Conservation (phyloP, 2,888 invertebrate genomes). For the Drosophila pegasa region DNA sequence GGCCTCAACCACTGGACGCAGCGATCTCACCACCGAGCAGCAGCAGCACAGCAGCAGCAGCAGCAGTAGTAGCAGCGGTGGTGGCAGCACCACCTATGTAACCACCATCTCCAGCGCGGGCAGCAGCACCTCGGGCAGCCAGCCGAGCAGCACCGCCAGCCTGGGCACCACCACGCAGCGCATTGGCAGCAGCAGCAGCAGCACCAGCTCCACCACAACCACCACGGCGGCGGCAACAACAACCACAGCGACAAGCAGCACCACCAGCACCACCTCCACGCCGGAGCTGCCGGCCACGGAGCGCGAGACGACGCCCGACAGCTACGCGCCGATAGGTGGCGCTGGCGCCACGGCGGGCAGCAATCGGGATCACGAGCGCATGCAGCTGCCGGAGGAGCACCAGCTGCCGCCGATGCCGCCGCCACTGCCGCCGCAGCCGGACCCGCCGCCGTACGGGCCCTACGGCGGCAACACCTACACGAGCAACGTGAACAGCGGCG, state of each 20-base stretch:
- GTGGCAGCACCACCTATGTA: slow-evolving; percentile 68
- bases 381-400: slow-evolving; percentile 75
- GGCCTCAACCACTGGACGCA: slow-evolving; percentile 76
- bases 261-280: slow-evolving; percentile 65
- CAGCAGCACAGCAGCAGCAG: slow-evolving; percentile 84
- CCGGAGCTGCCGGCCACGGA: slow-evolving; percentile 82
- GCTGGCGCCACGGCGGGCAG: slow-evolving; percentile 46
- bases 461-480: slow-evolving; percentile 77
- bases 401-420: slow-evolving; percentile 71
- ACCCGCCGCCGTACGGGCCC: slow-evolving; percentile 70
- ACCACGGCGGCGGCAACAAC: slow-evolving; percentile 69
- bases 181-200: slow-evolving; percentile 34
- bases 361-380: slow-evolving; percentile 69
- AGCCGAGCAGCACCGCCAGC: slow-evolving; percentile 54
- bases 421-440: slow-evolving; percentile 81
- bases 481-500: slow-evolving; percentile 76
- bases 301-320: slow-evolving; percentile 83
- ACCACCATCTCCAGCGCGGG: slow-evolving; percentile 65
- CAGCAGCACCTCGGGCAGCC: slow-evolving; percentile 54
- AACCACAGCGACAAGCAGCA: slow-evolving; percentile 73
- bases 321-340: slow-evolving; percentile 56
- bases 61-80: slow-evolving; percentile 45
- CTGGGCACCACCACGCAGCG: slow-evolving; percentile 58
- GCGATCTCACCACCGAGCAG: slow-evolving; percentile 85
- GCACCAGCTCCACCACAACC: slow-evolving; percentile 61